phyloP scores from a whole-genome alignment of 1,140 invertebrate species.

The Drosophila funebris region DNA sequence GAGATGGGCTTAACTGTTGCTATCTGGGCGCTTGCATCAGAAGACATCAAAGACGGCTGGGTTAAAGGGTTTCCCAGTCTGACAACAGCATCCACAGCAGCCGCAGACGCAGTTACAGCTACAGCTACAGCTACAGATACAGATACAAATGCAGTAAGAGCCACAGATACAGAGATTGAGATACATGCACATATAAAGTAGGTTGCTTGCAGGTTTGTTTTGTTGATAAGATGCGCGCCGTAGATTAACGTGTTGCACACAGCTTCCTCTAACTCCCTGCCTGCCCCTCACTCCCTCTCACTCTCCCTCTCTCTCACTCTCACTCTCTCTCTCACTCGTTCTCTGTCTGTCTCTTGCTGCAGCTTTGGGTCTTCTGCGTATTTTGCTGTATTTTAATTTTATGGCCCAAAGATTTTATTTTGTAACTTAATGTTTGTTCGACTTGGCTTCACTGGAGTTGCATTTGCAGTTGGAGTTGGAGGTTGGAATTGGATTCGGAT shows the following conservation, averaged over 20 bases:
- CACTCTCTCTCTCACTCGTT: background rate
- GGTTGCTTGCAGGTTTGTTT: conserved; percentile 76
- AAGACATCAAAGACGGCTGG: conserved; percentile 61
- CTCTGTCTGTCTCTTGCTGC: background rate
- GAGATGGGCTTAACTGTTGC: conserved; percentile 34
- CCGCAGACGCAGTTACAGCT: conserved; percentile 22
- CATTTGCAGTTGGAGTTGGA: conserved; percentile 28
- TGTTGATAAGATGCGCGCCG: conserved; percentile 66
- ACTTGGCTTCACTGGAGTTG: conserved; percentile 31
- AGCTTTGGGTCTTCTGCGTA: conserved; percentile 53
- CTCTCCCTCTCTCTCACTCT: background rate
- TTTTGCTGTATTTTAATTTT: conserved; percentile 74
- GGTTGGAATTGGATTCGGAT: conserved; percentile 28
- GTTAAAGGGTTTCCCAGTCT: conserved; percentile 22
- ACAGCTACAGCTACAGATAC: conserved; percentile 37
- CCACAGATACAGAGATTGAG: conserved; percentile 35
- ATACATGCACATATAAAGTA: conserved; percentile 63
- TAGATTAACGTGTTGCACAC: conserved; percentile 63
- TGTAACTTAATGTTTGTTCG: conserved; percentile 77
- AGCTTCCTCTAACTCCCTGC: background rate
- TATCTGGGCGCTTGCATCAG: conserved; percentile 67
- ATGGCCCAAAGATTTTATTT: conserved; percentile 78
- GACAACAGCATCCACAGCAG: conserved; percentile 45
- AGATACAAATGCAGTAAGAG: conserved; percentile 16
- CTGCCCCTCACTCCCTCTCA: background rate